Percentiles rank a stretch among this genome's conserved stretches.
These are phyloP conservation scores for Ptychodera flava DNA, from an alignment of 35 echinoderm and acorn worm genomes.

Conservation along the genomic window DNA sequence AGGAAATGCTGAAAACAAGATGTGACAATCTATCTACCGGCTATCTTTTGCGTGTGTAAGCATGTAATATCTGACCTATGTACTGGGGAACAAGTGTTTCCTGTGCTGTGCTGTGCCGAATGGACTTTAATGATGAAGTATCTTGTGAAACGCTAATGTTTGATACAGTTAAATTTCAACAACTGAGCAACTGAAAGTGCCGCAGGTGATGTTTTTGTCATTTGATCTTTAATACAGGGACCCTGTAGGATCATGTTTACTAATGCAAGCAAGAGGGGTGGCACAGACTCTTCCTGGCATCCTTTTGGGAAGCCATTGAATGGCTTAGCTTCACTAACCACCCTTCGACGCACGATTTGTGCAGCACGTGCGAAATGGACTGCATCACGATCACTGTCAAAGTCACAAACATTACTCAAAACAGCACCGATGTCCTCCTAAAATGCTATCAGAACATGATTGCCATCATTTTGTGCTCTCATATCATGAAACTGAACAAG, in stretches of 20 bases:
- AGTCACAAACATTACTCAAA: conserved; percentile 10
- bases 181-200: no score
- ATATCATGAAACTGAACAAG: conserved; percentile 40
- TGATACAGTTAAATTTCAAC: neutral
- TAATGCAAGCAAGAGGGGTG: conserved; percentile 34
- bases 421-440: conserved; percentile 21
- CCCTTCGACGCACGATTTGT: neutral
- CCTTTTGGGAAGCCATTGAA: conserved; percentile 12
- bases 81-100: no score
- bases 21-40: conserved; percentile 29
- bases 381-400: conserved; percentile 20
- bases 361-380: no score
- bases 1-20: conserved; percentile 38
- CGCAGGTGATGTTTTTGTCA: no score
- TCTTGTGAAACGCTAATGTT: neutral
- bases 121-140: neutral
- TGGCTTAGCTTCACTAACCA: neutral
- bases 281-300: conserved; percentile 22
- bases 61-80: conserved; percentile 26
- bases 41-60: conserved; percentile 18
- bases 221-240: conserved; percentile 36
- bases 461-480: conserved; percentile 20
- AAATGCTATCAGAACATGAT: conserved; percentile 33
- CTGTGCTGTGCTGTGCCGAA: neutral
- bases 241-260: no score